Percentiles rank a stretch among this genome's conserved stretches.
Evolutionary conservation across 2,797 vertebrate species (phyloP).

Genomic region (Iguana delicatissima): DNA sequence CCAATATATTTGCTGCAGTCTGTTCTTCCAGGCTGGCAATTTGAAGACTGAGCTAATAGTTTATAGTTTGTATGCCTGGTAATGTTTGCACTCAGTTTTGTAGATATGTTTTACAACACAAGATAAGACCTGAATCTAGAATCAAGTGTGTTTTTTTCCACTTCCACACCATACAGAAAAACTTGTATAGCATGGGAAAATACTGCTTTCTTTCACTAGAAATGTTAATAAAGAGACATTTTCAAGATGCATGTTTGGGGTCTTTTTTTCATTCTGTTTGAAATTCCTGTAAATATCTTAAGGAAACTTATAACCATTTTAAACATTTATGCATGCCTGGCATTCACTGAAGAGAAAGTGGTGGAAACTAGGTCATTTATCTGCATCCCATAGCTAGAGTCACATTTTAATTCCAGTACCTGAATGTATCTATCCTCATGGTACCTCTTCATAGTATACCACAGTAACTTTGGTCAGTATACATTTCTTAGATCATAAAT

Average conservation of each 20-base stretch:
- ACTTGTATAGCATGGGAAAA: slow-evolving; percentile 1
- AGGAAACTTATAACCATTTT: slow-evolving; percentile 1
- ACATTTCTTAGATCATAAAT: slow-evolving; percentile 3
- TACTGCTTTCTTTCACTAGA: background rate
- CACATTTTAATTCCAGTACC: background rate
- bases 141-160: slow-evolving; percentile 13
- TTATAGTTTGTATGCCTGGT: background rate
- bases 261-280: background rate
- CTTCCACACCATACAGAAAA: background rate
- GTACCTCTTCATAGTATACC: background rate
- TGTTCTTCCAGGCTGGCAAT: slow-evolving; percentile 5
- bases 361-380: background rate
- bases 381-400: background rate
- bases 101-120: background rate
- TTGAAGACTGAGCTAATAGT: background rate
- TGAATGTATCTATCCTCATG: background rate
- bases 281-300: slow-evolving; percentile 1
- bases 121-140: background rate
- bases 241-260: background rate
- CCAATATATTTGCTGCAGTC: background rate
- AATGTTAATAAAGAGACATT: slow-evolving; percentile 36
- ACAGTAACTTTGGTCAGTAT: background rate
- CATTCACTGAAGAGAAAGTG: background rate
- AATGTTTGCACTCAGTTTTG: background rate
- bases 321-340: slow-evolving; percentile 10